phyloP scores from a whole-genome alignment of 2,888 invertebrate species.

The Bembecia ichneumoniformis region DNA sequence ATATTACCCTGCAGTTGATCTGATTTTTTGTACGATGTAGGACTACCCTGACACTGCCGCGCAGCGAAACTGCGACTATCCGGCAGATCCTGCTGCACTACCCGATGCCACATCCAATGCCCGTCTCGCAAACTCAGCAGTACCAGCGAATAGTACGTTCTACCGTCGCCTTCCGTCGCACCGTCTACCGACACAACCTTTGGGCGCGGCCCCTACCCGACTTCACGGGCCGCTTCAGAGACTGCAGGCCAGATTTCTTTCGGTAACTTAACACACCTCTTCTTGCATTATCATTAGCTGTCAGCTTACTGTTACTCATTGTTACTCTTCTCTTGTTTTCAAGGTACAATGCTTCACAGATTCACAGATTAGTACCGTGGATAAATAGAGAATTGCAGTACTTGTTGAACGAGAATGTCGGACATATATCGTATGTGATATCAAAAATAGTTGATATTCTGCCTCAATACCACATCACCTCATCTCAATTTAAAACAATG shows the following conservation, averaged over 20 bases:
- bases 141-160: slow-evolving; percentile 36
- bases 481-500: slow-evolving; percentile 78
- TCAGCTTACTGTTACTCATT: not conserved
- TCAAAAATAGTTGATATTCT: slow-evolving; percentile 79
- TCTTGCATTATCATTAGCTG: not conserved
- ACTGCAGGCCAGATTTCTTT: slow-evolving; percentile 82
- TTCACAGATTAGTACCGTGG: slow-evolving; percentile 89
- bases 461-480: slow-evolving; percentile 76
- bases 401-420: slow-evolving; percentile 76
- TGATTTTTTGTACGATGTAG: slow-evolving; percentile 51
- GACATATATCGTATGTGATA: slow-evolving; percentile 77
- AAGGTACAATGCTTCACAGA: slow-evolving; percentile 84
- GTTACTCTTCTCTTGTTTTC: slow-evolving; percentile 17
- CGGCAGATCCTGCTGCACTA: slow-evolving; percentile 71
- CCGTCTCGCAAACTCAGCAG: slow-evolving; percentile 10
- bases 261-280: slow-evolving; percentile 59
- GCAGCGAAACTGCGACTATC: slow-evolving; percentile 72
- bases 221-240: slow-evolving; percentile 79
- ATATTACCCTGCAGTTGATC: no score
- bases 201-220: slow-evolving; percentile 82
- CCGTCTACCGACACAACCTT: slow-evolving; percentile 82
- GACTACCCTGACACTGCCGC: slow-evolving; percentile 78
- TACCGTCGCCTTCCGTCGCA: slow-evolving; percentile 73
- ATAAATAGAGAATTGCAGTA: slow-evolving; percentile 88
- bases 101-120: slow-evolving; percentile 38